A percentile compares a stretch with the other conserved stretches of the same genome.
Evolutionary conservation across 2,113 vertebrate genomes (phyloP).

Genomic region (Variabilichromis moorii): DNA sequence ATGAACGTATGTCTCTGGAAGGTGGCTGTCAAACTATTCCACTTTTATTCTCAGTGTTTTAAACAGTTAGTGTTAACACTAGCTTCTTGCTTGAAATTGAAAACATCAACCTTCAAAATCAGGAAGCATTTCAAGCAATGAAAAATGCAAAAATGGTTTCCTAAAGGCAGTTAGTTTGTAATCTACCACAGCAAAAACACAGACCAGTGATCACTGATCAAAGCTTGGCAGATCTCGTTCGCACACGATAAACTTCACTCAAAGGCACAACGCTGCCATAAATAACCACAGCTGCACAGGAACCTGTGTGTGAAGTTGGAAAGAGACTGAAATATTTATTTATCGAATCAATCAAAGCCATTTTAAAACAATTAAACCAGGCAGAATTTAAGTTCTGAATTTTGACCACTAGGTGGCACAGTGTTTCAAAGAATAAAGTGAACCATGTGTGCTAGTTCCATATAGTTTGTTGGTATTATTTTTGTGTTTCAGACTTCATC

Average conservation of each 20-base stretch:
- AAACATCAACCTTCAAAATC: background rate
- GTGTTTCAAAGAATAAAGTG: constrained; percentile 68
- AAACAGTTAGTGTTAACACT: background rate
- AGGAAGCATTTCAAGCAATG: background rate
- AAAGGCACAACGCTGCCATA: background rate
- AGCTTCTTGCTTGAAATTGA: background rate
- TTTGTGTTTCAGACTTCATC: background rate
- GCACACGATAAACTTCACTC: background rate
- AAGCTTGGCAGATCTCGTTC: background rate
- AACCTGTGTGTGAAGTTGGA: background rate
- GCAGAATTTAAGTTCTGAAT: background rate
- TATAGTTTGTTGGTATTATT: background rate
- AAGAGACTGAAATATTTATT: background rate
- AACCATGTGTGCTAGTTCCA: background rate
- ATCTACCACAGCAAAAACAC: background rate
- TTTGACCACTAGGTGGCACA: constrained; percentile 84
- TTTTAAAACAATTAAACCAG: background rate
- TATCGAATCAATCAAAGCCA: background rate
- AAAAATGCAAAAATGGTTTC: background rate
- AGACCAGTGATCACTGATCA: background rate
- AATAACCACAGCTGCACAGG: background rate
- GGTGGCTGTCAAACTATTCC: background rate
- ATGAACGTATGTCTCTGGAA: background rate
- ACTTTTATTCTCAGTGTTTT: background rate
- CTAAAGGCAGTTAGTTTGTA: background rate